These are phyloP conservation scores for Zaprionus bogoriensis DNA, from an alignment of 2,888 invertebrate species.

Conservation along the genomic window DNA sequence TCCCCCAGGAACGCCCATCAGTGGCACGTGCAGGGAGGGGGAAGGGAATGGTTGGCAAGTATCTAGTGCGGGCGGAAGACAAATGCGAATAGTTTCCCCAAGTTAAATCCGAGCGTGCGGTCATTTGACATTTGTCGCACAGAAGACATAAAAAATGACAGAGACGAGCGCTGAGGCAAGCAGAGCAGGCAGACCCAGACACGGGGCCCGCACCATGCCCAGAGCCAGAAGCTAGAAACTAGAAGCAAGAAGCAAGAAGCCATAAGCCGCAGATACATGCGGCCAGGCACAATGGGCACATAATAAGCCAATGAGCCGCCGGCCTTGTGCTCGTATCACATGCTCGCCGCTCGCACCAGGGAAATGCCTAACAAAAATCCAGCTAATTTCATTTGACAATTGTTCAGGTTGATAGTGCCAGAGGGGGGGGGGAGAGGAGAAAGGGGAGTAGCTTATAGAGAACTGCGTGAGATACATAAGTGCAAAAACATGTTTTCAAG, in stretches of 20 bases:
- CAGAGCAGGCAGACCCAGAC: background rate
- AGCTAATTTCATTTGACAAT: conserved; percentile 75
- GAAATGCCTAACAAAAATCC: conserved; percentile 39
- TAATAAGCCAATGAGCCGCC: conserved; percentile 48
- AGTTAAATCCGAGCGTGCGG: conserved; percentile 19
- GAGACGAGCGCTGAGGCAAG: background rate
- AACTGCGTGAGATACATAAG: conserved; percentile 45
- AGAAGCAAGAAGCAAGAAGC: conserved; percentile 2
- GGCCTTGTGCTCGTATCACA: conserved; percentile 37
- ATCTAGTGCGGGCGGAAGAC: background rate
- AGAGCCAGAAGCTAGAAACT: conserved; percentile 13
- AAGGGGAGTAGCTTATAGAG: background rate
- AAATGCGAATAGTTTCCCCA: conserved; percentile 24
- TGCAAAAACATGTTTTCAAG: conserved; percentile 72
- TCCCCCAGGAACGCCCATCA: conserved; percentile 25
- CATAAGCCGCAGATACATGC: conserved; percentile 51
- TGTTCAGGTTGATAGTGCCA: conserved; percentile 41
- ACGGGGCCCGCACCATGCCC: no score
- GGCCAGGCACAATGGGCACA: conserved; percentile 23
- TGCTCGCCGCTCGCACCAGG: no score
- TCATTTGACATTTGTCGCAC: conserved; percentile 46
- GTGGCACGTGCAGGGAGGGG: conserved; percentile 52
- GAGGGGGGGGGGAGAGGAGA: background rate
- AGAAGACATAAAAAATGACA: conserved; percentile 25
- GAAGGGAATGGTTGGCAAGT: conserved; percentile 4